A percentile compares a stretch with the other conserved stretches of the same genome.
phyloP scores from a whole-genome alignment of 1,140 invertebrate genomes.

The Batillaria attramentaria region DNA sequence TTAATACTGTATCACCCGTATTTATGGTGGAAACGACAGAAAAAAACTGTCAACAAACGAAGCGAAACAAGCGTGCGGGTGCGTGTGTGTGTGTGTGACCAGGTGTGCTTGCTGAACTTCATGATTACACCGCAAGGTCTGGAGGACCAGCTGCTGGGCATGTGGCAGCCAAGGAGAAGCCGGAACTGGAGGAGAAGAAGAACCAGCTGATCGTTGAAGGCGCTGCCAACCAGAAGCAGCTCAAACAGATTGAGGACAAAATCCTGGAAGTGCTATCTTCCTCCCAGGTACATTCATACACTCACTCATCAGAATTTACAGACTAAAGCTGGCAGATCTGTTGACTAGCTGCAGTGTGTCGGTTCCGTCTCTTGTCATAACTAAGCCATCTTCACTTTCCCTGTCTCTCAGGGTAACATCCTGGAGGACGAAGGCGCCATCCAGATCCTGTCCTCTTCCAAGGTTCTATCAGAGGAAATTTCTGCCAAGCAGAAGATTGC shows the following conservation, averaged over 20 bases:
- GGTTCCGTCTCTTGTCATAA: neutral
- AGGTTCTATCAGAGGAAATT: conserved; percentile 60
- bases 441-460: conserved; percentile 59
- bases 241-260: conserved; percentile 94
- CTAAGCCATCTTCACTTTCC: neutral
- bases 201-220: conserved; percentile 61
- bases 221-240: conserved; percentile 71
- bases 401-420: conserved; percentile 54
- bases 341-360: neutral
- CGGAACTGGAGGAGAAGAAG: conserved; percentile 65
- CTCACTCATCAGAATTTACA: neutral
- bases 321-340: neutral
- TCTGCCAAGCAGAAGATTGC: conserved; percentile 66
- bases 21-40: neutral
- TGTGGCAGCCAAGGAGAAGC: conserved; percentile 66
- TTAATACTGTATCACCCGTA: neutral
- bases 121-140: conserved; percentile 66
- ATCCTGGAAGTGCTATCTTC: conserved; percentile 86
- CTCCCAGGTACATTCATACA: conserved; percentile 76
- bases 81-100: conserved; percentile 10
- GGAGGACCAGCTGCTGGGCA: conserved; percentile 66
- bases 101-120: conserved; percentile 58
- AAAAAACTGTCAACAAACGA: neutral
- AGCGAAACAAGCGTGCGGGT: neutral
- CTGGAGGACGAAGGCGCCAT: conserved; percentile 65